A percentile compares a stretch with the other conserved stretches of the same genome.
Evolutionary conservation across 2,113 vertebrate species (phyloP).

Genomic region (Setophaga coronata): DNA sequence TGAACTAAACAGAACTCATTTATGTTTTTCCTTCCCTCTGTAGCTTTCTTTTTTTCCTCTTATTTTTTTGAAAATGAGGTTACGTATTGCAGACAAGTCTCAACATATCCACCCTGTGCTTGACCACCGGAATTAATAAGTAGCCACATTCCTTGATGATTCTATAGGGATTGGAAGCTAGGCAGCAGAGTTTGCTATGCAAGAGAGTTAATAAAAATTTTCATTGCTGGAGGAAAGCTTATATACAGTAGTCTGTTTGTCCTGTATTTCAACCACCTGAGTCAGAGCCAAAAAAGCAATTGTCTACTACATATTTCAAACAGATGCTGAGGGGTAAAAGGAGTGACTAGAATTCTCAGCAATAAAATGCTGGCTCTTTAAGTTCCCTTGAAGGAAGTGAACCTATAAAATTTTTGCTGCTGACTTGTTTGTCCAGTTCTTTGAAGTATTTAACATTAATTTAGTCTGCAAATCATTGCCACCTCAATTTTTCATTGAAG

Average conservation of each 20-base stretch:
- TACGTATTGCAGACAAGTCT: slow-evolving; percentile 57
- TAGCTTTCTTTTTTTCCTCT: slow-evolving; percentile 6
- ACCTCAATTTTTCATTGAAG: slow-evolving; percentile 71
- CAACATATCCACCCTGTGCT: slow-evolving; percentile 35
- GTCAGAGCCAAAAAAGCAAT: slow-evolving; percentile 81
- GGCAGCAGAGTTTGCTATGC: slow-evolving; percentile 62
- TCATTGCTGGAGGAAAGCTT: slow-evolving; percentile 79
- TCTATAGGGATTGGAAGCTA: slow-evolving; percentile 54
- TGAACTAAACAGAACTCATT: slow-evolving; percentile 69
- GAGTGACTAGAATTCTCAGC: slow-evolving; percentile 80
- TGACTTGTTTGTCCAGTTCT: slow-evolving; percentile 75
- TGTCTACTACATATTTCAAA: slow-evolving; percentile 87
- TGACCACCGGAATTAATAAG: slow-evolving; percentile 73
- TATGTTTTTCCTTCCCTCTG: slow-evolving; percentile 44
- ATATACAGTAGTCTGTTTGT: slow-evolving; percentile 83
- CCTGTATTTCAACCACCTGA: slow-evolving; percentile 86
- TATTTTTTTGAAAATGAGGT: slow-evolving; percentile 50
- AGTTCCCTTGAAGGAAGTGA: slow-evolving; percentile 76
- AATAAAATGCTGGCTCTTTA: slow-evolving; percentile 75
- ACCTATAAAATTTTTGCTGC: slow-evolving; percentile 78
- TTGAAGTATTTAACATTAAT: slow-evolving; percentile 79
- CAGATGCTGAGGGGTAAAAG: slow-evolving; percentile 86
- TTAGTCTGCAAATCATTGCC: slow-evolving; percentile 74
- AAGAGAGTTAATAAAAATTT: slow-evolving; percentile 74
- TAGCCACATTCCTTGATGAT: slow-evolving; percentile 66